Percentiles rank a stretch among this genome's conserved stretches.
Evolutionary conservation across 2,113 vertebrate genomes (phyloP).

Genomic region (Cottus gobio): DNA sequence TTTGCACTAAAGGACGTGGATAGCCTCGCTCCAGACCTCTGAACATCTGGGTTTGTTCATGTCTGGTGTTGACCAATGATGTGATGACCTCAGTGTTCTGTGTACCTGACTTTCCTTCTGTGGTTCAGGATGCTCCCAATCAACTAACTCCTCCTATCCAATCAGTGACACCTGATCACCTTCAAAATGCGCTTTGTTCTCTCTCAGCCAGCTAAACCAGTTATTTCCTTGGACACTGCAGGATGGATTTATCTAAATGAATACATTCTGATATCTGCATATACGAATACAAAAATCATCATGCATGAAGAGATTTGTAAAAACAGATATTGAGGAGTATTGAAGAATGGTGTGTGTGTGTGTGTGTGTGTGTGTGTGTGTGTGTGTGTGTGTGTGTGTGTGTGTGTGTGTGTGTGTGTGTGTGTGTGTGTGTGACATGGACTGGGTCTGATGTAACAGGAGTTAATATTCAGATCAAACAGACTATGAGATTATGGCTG

Average conservation of each 20-base stretch:
- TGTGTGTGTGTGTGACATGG: slow-evolving; percentile 9
- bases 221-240: background rate
- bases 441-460: slow-evolving; percentile 53
- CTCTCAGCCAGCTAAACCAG: background rate
- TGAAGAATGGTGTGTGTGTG: background rate
- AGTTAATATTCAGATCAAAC: slow-evolving; percentile 58
- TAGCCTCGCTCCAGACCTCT: background rate
- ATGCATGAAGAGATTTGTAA: background rate
- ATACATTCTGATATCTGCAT: slow-evolving; percentile 3
- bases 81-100: background rate
- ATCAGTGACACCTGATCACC: background rate
- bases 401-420: slow-evolving; percentile 2
- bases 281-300: background rate
- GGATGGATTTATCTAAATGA: slow-evolving; percentile 1
- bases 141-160: background rate
- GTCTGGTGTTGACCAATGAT: background rate
- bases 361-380: slow-evolving; percentile 6
- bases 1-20: background rate
- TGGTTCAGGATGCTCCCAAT: background rate
- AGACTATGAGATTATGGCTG: slow-evolving; percentile 47
- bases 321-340: background rate
- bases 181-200: background rate
- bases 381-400: background rate
- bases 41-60: background rate
- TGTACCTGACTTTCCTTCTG: background rate